Conservation (phyloP, 2,797 vertebrate genomes). For the Danio kyathit region DNA sequence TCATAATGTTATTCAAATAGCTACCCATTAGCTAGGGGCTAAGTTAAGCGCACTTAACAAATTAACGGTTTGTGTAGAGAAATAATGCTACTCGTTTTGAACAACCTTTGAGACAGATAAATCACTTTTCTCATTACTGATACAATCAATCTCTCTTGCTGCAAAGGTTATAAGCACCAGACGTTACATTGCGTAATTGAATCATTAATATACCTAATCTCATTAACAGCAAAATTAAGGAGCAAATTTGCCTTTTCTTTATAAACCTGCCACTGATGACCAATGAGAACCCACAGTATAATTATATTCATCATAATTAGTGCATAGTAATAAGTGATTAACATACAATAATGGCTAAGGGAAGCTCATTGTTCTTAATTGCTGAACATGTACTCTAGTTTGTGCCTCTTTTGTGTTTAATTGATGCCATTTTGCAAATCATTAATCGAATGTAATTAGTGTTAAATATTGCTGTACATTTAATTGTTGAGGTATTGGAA, state of each 20-base stretch:
- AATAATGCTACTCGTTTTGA: constrained; percentile 58
- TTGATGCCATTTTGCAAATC: constrained; percentile 62
- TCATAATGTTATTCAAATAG: constrained; percentile 37
- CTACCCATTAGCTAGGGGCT: constrained; percentile 11
- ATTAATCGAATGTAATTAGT: constrained; percentile 57
- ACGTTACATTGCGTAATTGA: constrained; percentile 62
- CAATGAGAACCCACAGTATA: constrained; percentile 60
- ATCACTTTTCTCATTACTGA: constrained; percentile 64
- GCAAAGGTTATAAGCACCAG: constrained; percentile 63
- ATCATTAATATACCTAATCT: constrained; percentile 65
- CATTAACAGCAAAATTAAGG: constrained; percentile 63
- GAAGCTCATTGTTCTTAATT: constrained; percentile 57
- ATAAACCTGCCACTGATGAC: constrained; percentile 66
- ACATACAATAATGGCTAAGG: constrained; percentile 52
- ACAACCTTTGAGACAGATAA: constrained; percentile 56
- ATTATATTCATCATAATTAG: constrained; percentile 68
- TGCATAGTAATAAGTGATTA: constrained; percentile 65
- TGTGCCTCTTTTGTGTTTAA: constrained; percentile 61
- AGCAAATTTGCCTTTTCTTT: constrained; percentile 63
- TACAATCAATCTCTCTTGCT: constrained; percentile 60
- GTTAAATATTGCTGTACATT: constrained; percentile 19
- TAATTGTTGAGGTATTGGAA: neutral
- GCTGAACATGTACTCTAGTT: constrained; percentile 60
- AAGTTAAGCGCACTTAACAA: constrained; percentile 42
- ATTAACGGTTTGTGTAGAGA: constrained; percentile 39